Percentiles rank a stretch among this genome's conserved stretches.
Conservation (phyloP, 53 echinoderm and acorn worm species). For the Paracentrotus lividus region DNA sequence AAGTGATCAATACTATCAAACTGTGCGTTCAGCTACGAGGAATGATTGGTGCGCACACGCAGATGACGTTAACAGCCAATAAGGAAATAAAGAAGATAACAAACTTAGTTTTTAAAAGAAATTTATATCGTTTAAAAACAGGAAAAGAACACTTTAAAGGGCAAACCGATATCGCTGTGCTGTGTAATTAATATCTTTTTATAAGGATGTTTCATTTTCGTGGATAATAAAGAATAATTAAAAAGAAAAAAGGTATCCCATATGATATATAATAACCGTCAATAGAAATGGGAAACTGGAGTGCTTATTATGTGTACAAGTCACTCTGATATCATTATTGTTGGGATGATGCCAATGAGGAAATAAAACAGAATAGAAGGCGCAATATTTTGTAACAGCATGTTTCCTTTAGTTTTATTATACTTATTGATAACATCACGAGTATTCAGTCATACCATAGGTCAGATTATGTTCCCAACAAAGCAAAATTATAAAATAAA, state of each 20-base stretch:
- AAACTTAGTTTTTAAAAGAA: not conserved
- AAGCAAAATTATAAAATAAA: too few relatives aligned
- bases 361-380: not conserved
- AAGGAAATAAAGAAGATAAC: slow-evolving; percentile 30
- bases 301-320: not conserved
- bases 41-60: not conserved
- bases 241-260: not conserved
- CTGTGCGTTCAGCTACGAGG: not conserved
- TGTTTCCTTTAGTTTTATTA: not conserved
- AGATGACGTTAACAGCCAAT: not conserved
- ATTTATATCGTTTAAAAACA: not conserved
- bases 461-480: too few relatives aligned
- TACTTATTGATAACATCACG: not conserved
- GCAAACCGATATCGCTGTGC: not conserved
- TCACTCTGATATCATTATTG: not conserved
- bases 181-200: not conserved
- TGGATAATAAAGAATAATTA: not conserved
- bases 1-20: not conserved
- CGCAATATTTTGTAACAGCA: not conserved
- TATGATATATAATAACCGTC: not conserved
- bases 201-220: not conserved
- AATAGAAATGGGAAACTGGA: not conserved
- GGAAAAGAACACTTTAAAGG: not conserved
- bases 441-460: too few relatives aligned
- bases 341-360: not conserved